Evolutionary conservation across 2,888 invertebrate species (phyloP), one percentile per base, ranked within the genome.

Genomic region (Dryomyza anilis): DNA sequence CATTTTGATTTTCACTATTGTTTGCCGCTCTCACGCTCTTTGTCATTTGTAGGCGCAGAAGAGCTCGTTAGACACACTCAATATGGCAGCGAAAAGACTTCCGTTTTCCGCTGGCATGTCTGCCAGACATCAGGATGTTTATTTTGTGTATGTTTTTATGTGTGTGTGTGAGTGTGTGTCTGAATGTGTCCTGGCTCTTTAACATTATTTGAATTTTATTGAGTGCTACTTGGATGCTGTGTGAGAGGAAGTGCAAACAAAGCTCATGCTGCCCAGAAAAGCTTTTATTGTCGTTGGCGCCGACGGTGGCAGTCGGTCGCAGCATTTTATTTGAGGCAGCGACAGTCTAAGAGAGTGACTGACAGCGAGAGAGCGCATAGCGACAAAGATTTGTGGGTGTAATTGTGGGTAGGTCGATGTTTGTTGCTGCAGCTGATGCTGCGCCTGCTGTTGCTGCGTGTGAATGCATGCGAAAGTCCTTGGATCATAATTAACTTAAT

Each of bases 401-500:
- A n/a, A n/a, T n/a, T n/a, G n/a, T n/a, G n/a, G n/a, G n/a, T n/a
- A n/a, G n/a, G n/a, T n/a, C n/a, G n/a, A n/a, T n/a, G n/a, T n/a
- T n/a, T n/a, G n/a, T n/a, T n/a, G n/a, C n/a, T n/a, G n/a, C n/a
- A n/a, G n/a, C n/a, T n/a, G n/a, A n/a, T n/a, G 29, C 52, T n/a
- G 58, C 52, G 23, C 25, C 52, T n/a, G 52, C 52, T 36, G 16
- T 16, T 62, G 59, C 53, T 33, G 48, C 19, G 39, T 62, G 60
- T 23, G 30, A 29, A 33, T 66, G 55, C 55, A n/a, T 68, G 63
- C 67, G 67, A 65, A 61, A 50, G 73, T 70, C 73, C 76, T 76
- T 75, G 72, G 70, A 69, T 67, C 67, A 68, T 68, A 72, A 70
- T 70, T 68, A 67, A 69, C 67, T 72, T 70, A 76, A 73, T 74